These are phyloP conservation scores for Promerops cafer DNA, from an alignment of 2,113 vertebrate genomes.

Conservation along the genomic window DNA sequence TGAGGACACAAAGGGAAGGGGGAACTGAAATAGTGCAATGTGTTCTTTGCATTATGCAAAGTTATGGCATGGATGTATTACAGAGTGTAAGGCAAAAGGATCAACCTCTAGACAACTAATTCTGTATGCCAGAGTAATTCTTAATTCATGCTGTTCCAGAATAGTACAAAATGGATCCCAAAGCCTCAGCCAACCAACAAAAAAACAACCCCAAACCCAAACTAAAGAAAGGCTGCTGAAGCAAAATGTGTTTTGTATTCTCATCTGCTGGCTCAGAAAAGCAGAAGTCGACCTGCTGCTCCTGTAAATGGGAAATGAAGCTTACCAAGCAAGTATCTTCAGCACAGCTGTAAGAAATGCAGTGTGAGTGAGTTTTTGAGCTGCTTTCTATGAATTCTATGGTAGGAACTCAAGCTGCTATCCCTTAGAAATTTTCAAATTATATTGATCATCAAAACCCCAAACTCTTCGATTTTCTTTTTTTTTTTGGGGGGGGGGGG, in stretches of 20 bases:
- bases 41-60: neutral
- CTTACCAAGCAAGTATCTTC: neutral
- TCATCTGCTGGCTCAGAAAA: neutral
- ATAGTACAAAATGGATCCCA: neutral
- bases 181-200: neutral
- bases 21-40: neutral
- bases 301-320: neutral
- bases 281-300: neutral
- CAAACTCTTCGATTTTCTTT: neutral
- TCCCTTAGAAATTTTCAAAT: neutral
- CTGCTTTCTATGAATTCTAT: neutral
- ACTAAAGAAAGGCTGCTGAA: neutral
- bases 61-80: neutral
- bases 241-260: neutral
- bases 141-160: neutral
- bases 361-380: neutral
- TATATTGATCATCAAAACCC: rapidly evolving
- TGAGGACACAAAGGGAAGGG: neutral
- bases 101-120: neutral
- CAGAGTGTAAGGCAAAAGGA: neutral
- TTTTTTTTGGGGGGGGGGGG: rapidly evolving
- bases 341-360: neutral
- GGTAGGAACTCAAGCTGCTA: neutral
- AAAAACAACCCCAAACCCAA: neutral
- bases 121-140: neutral